Evolutionary conservation across 2,888 invertebrate species (phyloP), one percentile per base, ranked within the genome.

Genomic region (Cephonodes hylas): DNA sequence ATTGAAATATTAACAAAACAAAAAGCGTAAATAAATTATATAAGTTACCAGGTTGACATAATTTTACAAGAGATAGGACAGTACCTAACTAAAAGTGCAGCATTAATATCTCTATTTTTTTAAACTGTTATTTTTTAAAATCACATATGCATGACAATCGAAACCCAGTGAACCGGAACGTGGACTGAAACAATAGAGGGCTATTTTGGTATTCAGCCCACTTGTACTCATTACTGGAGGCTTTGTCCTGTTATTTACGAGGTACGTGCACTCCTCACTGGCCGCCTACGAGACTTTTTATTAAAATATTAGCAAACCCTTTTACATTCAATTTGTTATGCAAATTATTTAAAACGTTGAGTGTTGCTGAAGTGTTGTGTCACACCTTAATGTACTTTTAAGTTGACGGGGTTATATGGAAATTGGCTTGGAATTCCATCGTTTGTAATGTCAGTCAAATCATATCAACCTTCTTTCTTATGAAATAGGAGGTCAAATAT

Each of bases 181-280:
- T 53, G 46, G 18, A 46, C 23, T 61, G 57, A 63, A 66, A 73
- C 71, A 75, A 75, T 75, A 75, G 69, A 69, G 68, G 64, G 64
- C 67, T 73, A 69, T 73, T 75, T 79, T 71, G 71, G 62, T 68
- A 79, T 79, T 78, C 79, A 71, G 68, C 66, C 64, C 78, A 77
- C 75, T 79, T 75, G 69, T 73, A 66, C 72, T 79, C 77, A 78
- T 79, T 79, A 77, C 70, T 64, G 65, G 60, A 44, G 67, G 72
- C 75, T 74, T 69, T 72, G 69, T 71, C 59, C 71, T 74, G 74
- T 74, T 77, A 77, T 77, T 79, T 79, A 79, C 69, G 77, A 67
- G 69, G 45, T 76, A 74, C 77, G 77, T 73, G 76, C 71, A 70
- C 64, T 73, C 69, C 67, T 59, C 48, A 38, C 42, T 44, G 44